Percentiles rank a stretch among this genome's conserved stretches.
These are phyloP conservation scores for Vipera ursinii DNA, from an alignment of 2,797 vertebrate genomes.

Conservation along the genomic window DNA sequence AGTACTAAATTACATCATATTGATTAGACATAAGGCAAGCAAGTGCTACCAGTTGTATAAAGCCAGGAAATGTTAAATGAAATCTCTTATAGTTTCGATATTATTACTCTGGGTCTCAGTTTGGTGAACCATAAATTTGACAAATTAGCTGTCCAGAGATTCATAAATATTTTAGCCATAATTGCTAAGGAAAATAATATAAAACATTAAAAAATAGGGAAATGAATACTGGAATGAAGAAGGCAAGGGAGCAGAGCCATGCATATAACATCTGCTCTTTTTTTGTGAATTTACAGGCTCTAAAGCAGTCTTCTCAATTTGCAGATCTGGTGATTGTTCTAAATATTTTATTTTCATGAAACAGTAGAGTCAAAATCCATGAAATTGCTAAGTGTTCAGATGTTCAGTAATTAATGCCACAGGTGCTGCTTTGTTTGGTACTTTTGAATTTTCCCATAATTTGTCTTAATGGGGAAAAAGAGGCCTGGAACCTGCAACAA, in stretches of 20 bases:
- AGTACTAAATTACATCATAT: conserved; percentile 23
- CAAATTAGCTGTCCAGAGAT: not conserved
- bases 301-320: not conserved
- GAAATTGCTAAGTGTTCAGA: not conserved
- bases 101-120: conserved; percentile 7
- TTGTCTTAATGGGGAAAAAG: not conserved
- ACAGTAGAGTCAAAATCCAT: not conserved
- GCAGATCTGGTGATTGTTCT: not conserved
- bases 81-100: conserved; percentile 34
- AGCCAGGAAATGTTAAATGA: conserved; percentile 5
- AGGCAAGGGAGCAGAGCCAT: not conserved
- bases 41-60: conserved; percentile 15
- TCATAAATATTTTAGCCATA: not conserved
- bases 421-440: not conserved
- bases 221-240: not conserved
- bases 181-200: not conserved
- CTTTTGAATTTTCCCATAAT: not conserved
- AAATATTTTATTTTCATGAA: not conserved
- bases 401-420: not conserved
- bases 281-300: not conserved
- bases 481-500: not conserved
- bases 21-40: conserved; percentile 37
- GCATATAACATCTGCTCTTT: not conserved
- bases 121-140: conserved; percentile 14
- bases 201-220: not conserved